Conservation (phyloP, 2,888 invertebrate species). For the Cremastobaeus sp. region DNA sequence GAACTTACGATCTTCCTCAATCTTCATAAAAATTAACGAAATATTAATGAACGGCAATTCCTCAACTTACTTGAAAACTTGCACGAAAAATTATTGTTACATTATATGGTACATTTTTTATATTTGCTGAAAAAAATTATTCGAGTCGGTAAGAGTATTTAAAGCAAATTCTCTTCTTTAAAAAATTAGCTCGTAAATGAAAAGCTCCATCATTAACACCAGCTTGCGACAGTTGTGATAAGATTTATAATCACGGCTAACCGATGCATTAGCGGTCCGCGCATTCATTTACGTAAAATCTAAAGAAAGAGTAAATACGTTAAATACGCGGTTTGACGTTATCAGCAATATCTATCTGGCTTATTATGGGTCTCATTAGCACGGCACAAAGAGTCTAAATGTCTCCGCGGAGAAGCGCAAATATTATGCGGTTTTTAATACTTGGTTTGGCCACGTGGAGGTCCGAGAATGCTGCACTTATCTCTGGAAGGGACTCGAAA, state of each 20-base stretch:
- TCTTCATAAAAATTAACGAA: too few species aligned
- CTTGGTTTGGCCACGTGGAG: conserved; percentile 49
- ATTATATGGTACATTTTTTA: too few species aligned
- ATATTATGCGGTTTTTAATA: conserved; percentile 56
- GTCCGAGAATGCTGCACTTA: conserved; percentile 67
- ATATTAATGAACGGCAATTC: too few species aligned
- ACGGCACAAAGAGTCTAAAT: conserved; percentile 53
- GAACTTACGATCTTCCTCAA: too few species aligned
- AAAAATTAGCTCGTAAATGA: too few species aligned
- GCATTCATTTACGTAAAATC: conserved; percentile 44
- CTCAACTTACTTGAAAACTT: too few species aligned
- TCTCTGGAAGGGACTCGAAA: conserved; percentile 74
- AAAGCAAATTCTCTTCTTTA: too few species aligned
- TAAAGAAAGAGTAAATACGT: conserved; percentile 53
- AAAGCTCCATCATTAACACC: conserved; percentile 15
- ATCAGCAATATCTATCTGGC: conserved; percentile 53
- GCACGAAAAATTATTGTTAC: too few species aligned
- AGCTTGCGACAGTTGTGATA: conserved; percentile 28
- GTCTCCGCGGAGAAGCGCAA: conserved; percentile 39
- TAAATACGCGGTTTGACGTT: conserved; percentile 52
- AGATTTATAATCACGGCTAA: conserved; percentile 43
- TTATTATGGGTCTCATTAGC: conserved; percentile 58
- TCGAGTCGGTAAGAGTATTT: too few species aligned
- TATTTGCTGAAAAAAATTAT: too few species aligned
- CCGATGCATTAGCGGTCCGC: conserved; percentile 17